Conservation (phyloP, 2,113 vertebrate genomes). For the Elaphurus davidianus region DNA sequence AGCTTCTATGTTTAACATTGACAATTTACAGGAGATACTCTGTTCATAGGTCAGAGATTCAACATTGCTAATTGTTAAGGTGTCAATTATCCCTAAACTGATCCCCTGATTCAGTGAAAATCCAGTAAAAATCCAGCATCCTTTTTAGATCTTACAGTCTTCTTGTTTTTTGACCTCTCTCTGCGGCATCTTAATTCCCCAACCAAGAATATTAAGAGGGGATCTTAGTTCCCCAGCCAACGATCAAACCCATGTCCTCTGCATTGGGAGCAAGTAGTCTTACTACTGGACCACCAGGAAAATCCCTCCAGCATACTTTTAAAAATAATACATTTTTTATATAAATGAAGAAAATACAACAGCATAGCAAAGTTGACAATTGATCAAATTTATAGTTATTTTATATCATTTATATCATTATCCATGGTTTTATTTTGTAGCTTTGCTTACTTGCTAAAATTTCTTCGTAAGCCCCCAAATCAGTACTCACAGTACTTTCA, state of each 20-base stretch:
- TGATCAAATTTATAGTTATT: not conserved
- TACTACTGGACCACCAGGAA: not conserved
- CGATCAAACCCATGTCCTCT: not conserved
- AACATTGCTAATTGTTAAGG: not conserved
- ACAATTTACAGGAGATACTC: not conserved
- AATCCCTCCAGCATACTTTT: not conserved
- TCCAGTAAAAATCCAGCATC: not conserved
- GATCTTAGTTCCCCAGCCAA: not conserved
- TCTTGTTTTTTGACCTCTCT: not conserved
- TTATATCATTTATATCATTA: not conserved
- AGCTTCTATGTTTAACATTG: not conserved
- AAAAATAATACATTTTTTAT: not conserved
- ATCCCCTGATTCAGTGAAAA: not conserved
- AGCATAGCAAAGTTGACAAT: not conserved
- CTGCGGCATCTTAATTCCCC: not conserved
- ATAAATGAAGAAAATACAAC: not conserved
- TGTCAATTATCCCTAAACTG: not conserved
- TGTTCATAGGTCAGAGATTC: not conserved
- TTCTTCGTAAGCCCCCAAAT: not conserved
- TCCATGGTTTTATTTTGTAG: not conserved
- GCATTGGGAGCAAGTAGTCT: not conserved
- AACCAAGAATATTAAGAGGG: not conserved
- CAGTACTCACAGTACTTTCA: not conserved
- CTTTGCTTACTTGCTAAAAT: not conserved
- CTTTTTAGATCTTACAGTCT: not conserved